phyloP scores from a whole-genome alignment of 2,113 vertebrate genomes.

The Mesembrinibis cayennensis region DNA sequence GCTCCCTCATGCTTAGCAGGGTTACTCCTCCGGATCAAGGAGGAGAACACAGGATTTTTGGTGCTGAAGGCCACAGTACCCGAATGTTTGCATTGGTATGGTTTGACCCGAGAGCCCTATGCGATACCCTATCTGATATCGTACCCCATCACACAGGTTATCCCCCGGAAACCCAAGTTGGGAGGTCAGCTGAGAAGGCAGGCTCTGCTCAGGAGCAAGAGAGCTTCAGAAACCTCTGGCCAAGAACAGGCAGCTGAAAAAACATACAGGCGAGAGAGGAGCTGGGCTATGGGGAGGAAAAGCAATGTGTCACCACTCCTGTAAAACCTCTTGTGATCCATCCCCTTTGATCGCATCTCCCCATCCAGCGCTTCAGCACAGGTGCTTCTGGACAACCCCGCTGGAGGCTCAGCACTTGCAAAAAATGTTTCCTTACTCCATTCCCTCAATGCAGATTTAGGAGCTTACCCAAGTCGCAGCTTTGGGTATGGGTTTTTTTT shows the following conservation, averaged over 20 bases:
- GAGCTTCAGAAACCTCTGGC: neutral
- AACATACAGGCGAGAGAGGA: neutral
- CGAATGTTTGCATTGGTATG: neutral
- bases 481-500: neutral
- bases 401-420: neutral
- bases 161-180: neutral
- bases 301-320: neutral
- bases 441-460: neutral
- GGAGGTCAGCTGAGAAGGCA: neutral
- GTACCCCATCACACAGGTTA: accelerated
- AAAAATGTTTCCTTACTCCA: neutral
- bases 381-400: neutral
- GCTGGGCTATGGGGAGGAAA: neutral
- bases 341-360: neutral
- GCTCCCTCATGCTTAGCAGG: neutral
- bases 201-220: neutral
- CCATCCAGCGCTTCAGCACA: accelerated
- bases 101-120: neutral
- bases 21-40: neutral
- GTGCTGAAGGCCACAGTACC: neutral
- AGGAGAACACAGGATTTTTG: neutral
- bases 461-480: neutral
- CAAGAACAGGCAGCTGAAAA: neutral
- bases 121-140: accelerated
- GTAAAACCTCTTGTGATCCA: neutral